phyloP scores from a whole-genome alignment of 2,113 vertebrate genomes.

The Hippocampus guttulatus region DNA sequence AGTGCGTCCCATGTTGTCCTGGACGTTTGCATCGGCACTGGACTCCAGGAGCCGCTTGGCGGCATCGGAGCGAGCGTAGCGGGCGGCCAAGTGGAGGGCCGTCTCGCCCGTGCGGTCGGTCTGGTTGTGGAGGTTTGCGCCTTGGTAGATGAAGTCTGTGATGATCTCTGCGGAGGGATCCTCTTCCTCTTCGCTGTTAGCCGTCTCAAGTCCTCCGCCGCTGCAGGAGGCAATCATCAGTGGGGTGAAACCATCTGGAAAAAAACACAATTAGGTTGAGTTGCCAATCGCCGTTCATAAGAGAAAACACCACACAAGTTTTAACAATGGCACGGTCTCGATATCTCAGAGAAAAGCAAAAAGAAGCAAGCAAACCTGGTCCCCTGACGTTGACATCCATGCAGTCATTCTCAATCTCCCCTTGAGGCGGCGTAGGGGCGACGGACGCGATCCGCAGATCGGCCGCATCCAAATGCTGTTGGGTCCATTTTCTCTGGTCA shows the following conservation, averaged over 20 bases:
- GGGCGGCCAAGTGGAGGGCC: constrained; percentile 88
- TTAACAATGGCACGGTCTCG: too few relatives aligned
- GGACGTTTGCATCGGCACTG: constrained; percentile 92
- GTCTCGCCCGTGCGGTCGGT: constrained; percentile 97
- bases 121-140: constrained; percentile 94
- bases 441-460: constrained; percentile 89
- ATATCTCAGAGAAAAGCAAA: neutral
- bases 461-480: constrained; percentile 81
- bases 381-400: constrained; percentile 97
- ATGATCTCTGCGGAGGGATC: constrained; percentile 90
- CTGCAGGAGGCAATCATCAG: constrained; percentile 99
- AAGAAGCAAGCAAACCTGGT: constrained; percentile 73
- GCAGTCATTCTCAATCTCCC: constrained; percentile 89
- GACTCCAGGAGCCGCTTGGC: constrained; percentile 96
- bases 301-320: neutral
- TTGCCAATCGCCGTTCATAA: neutral
- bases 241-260: constrained; percentile 90
- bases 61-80: constrained; percentile 92
- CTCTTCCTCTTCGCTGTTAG: constrained; percentile 92
- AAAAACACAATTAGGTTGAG: neutral
- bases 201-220: constrained; percentile 90
- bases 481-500: constrained; percentile 79
- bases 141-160: constrained; percentile 96
- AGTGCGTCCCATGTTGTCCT: constrained; percentile 97
- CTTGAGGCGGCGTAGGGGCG: constrained; percentile 92